These are phyloP conservation scores for Odontomyia ornata DNA, from an alignment of 2,888 invertebrate genomes.

Conservation along the genomic window DNA sequence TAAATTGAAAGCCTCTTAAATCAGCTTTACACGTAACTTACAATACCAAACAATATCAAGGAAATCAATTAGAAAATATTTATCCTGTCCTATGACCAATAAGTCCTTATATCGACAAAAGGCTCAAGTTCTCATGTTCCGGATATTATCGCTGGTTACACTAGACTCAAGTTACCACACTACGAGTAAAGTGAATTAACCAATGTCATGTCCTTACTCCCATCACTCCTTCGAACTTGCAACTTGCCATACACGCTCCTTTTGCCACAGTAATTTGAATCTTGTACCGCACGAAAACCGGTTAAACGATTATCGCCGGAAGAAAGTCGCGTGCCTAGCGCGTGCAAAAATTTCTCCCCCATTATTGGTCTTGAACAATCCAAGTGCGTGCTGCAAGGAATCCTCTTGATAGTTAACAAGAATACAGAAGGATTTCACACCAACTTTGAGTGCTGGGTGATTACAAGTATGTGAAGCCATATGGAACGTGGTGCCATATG, in stretches of 20 bases:
- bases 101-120: not conserved
- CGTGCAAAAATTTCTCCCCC: slow-evolving; percentile 26
- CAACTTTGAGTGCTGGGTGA: not conserved
- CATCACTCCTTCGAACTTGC: not conserved
- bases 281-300: not conserved
- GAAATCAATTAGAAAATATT: slow-evolving; percentile 34
- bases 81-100: not conserved
- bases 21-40: too few relatives aligned
- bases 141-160: slow-evolving; percentile 21
- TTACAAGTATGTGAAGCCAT: not conserved
- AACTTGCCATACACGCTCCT: not conserved
- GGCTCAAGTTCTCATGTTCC: slow-evolving; percentile 12
- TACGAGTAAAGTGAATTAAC: slow-evolving; percentile 26
- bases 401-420: not conserved
- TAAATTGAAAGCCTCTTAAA: too few relatives aligned
- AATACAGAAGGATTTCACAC: not conserved
- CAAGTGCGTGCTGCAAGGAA: too few relatives aligned
- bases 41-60: not conserved
- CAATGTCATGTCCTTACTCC: not conserved
- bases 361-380: too few relatives aligned
- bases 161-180: slow-evolving; percentile 14
- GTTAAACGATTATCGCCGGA: slow-evolving; percentile 42
- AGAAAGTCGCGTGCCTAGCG: slow-evolving; percentile 27
- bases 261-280: slow-evolving; percentile 8
- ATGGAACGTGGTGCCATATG: not conserved